Evolutionary conservation across 2,888 invertebrate species (phyloP).

Genomic region (Crocallis elinguaria): DNA sequence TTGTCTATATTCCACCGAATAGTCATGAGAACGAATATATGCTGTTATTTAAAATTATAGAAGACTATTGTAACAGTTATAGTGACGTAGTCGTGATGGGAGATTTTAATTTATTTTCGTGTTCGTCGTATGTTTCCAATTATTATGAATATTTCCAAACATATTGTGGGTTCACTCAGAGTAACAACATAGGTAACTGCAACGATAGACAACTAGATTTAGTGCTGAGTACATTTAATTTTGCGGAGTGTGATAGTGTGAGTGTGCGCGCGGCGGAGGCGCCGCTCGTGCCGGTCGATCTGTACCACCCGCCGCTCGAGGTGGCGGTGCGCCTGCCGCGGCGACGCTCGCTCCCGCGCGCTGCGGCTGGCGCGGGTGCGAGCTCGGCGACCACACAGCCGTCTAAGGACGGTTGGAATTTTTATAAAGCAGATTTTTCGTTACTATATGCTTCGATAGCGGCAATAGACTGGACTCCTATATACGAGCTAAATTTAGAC

Average conservation of each 20-base stretch:
- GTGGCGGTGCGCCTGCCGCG: too few species aligned
- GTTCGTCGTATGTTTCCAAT: background rate
- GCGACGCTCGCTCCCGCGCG: too few species aligned
- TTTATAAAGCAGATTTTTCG: too few species aligned
- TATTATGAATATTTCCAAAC: background rate
- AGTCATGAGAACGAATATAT: background rate
- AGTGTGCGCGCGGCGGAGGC: background rate
- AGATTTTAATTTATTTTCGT: background rate
- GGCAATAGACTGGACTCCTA: background rate
- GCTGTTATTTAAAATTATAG: background rate
- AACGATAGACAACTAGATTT: background rate
- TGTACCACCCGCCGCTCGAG: background rate
- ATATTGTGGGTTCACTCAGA: background rate
- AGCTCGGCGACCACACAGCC: too few species aligned
- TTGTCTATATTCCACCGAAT: background rate
- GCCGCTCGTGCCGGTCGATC: background rate
- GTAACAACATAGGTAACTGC: background rate
- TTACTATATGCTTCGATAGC: background rate
- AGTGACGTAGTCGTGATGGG: too few species aligned
- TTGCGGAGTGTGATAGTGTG: background rate
- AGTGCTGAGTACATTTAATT: background rate
- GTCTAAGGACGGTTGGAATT: too few species aligned
- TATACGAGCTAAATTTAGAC: background rate
- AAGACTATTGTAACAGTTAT: too few species aligned
- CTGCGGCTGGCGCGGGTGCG: too few species aligned